Conservation (phyloP, 2,113 vertebrate species). For the Brachyistius frenatus region DNA sequence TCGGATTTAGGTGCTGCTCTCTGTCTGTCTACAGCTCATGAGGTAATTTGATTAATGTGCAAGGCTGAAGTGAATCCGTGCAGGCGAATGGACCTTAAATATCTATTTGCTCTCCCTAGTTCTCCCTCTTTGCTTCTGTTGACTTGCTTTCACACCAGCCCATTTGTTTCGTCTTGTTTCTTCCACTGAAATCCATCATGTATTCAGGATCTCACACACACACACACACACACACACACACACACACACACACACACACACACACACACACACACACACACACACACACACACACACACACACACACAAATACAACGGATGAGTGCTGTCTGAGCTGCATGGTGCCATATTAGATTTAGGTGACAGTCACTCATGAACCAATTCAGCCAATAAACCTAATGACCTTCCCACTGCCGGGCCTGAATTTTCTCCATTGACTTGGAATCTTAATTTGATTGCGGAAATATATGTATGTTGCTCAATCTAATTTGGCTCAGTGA, state of each 20-base stretch:
- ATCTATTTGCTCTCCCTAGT: slow-evolving; percentile 45
- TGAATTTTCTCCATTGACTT: slow-evolving; percentile 67
- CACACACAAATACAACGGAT: slow-evolving; percentile 13
- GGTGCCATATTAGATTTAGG: slow-evolving; percentile 74
- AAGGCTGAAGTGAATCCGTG: slow-evolving; percentile 51
- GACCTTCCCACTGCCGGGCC: slow-evolving; percentile 67
- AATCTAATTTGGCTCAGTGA: slow-evolving; percentile 71
- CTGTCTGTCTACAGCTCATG: slow-evolving; percentile 41
- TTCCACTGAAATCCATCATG: slow-evolving; percentile 30
- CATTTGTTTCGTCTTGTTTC: slow-evolving; percentile 44
- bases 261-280: neutral
- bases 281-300: neutral
- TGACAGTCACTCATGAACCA: slow-evolving; percentile 74
- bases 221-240: neutral
- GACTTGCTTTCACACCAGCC: slow-evolving; percentile 42
- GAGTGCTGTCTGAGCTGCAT: slow-evolving; percentile 41
- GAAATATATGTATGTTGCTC: slow-evolving; percentile 75
- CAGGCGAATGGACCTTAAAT: slow-evolving; percentile 49
- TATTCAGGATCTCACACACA: slow-evolving; percentile 36
- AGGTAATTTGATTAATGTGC: slow-evolving; percentile 66
- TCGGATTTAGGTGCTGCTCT: slow-evolving; percentile 51
- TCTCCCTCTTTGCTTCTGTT: slow-evolving; percentile 45
- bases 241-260: neutral
- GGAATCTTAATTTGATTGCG: slow-evolving; percentile 77
- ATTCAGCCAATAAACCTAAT: slow-evolving; percentile 77